Conservation (phyloP, 2,113 vertebrate genomes). For the Pachypanchax playfairii region DNA sequence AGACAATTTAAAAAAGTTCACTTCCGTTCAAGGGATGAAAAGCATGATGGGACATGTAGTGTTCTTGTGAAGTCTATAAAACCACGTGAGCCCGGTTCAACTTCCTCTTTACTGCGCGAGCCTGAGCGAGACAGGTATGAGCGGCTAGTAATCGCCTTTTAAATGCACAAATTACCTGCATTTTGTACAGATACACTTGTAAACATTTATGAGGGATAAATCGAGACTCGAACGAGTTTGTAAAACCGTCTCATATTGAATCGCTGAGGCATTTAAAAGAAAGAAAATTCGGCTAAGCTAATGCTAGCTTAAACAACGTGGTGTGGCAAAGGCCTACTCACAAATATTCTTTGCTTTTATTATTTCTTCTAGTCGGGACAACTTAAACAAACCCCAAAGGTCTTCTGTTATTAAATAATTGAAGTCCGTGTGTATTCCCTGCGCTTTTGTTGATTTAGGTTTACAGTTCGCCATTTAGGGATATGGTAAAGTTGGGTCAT, state of each 20-base stretch:
- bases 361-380: not conserved
- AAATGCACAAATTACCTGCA: accelerated
- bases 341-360: not conserved
- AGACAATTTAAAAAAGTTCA: accelerated
- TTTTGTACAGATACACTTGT: accelerated
- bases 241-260: accelerated
- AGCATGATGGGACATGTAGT: slow-evolving; percentile 73
- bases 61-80: slow-evolving; percentile 47
- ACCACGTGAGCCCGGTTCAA: accelerated
- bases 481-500: too few relatives aligned
- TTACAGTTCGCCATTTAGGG: too few relatives aligned
- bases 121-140: slow-evolving; percentile 70
- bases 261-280: not conserved
- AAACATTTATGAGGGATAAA: accelerated
- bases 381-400: too few relatives aligned
- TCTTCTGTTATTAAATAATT: too few relatives aligned
- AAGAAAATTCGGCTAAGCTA: slow-evolving; percentile 38
- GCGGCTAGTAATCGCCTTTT: accelerated
- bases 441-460: too few relatives aligned
- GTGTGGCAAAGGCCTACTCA: slow-evolving; percentile 50
- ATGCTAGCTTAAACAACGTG: slow-evolving; percentile 58
- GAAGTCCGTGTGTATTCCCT: too few relatives aligned
- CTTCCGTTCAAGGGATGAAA: slow-evolving; percentile 15
- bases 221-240: accelerated
- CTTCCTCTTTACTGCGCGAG: slow-evolving; percentile 76